These are phyloP conservation scores for Lepidochitona cinerea DNA, from an alignment of 2,888 invertebrate genomes.

Conservation along the genomic window DNA sequence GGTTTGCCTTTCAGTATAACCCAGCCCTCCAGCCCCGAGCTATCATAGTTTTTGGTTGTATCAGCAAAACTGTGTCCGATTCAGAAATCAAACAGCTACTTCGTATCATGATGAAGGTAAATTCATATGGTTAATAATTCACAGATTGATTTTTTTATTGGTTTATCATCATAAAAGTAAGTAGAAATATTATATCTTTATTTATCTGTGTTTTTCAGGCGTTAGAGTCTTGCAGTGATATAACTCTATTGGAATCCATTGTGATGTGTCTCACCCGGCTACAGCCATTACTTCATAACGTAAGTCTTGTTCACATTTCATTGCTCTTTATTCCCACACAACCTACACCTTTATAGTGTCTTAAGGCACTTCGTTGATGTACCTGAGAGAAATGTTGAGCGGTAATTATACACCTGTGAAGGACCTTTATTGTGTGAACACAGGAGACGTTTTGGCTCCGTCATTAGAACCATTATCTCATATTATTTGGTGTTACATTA, in stretches of 20 bases:
- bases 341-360: too few relatives aligned
- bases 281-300: slow-evolving; percentile 90
- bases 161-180: not conserved
- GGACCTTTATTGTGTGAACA: too few relatives aligned
- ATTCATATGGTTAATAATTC: not conserved
- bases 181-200: not conserved
- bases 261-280: slow-evolving; percentile 96
- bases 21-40: slow-evolving; percentile 97
- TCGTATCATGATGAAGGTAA: slow-evolving; percentile 86
- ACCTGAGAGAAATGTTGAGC: too few relatives aligned
- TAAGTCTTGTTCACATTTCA: slow-evolving; percentile 73
- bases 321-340: too few relatives aligned
- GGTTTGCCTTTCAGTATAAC: slow-evolving; percentile 97
- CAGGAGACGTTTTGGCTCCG: too few relatives aligned
- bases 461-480: too few relatives aligned
- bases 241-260: slow-evolving; percentile 88
- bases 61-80: slow-evolving; percentile 78
- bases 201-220: slow-evolving; percentile 73
- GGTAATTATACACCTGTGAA: too few relatives aligned
- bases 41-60: slow-evolving; percentile 96
- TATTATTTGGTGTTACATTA: too few relatives aligned
- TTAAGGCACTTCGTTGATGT: too few relatives aligned
- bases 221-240: slow-evolving; percentile 92
- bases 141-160: not conserved
- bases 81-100: slow-evolving; percentile 93